Percentiles rank a stretch among this genome's conserved stretches.
These are phyloP conservation scores for Tricholaema leucomelas DNA, from an alignment of 2,113 vertebrate species.

Conservation along the genomic window DNA sequence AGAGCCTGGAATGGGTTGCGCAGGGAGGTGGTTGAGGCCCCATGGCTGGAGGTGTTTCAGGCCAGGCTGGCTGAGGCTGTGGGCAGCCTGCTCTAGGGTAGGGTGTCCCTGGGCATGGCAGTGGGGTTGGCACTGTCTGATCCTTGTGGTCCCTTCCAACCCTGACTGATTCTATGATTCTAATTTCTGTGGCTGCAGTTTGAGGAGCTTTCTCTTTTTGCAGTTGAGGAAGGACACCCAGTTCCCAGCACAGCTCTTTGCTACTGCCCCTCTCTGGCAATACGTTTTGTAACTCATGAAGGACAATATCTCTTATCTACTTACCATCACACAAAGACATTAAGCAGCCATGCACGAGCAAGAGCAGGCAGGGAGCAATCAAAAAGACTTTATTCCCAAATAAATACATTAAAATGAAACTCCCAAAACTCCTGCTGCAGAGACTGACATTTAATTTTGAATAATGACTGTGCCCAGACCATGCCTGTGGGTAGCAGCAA, in stretches of 20 bases:
- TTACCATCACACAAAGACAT: conserved; percentile 8
- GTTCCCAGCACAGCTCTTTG: conserved; percentile 20
- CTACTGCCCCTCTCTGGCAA: not conserved
- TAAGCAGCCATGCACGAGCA: not conserved
- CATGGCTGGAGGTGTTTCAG: no score
- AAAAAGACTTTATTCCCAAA: conserved; percentile 42
- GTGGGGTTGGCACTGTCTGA: no score
- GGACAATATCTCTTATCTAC: not conserved
- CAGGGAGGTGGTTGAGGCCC: no score
- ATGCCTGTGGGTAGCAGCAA: not conserved
- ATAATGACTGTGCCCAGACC: not conserved
- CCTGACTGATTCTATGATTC: no score
- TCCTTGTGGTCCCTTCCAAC: no score
- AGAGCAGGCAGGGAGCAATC: conserved; percentile 13
- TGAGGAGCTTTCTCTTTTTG: not conserved
- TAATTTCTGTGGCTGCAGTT: not conserved
- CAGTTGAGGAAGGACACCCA: not conserved
- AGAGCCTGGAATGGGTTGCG: no score
- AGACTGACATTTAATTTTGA: conserved; percentile 23
- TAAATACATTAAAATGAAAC: no score
- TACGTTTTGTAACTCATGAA: conserved; percentile 5
- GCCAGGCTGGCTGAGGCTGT: no score
- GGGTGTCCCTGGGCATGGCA: no score
- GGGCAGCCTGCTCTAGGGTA: no score
- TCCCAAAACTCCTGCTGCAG: conserved; percentile 4